Conservation (phyloP, 2,113 vertebrate genomes). For the Ceyx cyanopectus region DNA sequence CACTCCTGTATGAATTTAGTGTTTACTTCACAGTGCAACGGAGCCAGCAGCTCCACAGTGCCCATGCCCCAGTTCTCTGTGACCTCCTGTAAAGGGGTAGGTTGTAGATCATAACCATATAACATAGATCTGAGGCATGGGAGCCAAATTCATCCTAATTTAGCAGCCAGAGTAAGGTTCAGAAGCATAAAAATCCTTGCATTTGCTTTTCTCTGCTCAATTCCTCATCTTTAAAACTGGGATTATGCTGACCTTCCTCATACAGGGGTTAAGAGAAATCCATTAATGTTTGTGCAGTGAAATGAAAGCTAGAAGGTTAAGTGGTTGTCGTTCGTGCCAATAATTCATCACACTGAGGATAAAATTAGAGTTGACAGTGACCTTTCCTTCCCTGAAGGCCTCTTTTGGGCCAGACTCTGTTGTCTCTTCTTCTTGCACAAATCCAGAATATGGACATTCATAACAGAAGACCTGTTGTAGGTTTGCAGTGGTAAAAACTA, state of each 20-base stretch:
- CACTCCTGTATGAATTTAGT: not conserved
- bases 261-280: slow-evolving; percentile 20
- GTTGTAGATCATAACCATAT: not conserved
- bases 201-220: not conserved
- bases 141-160: not conserved
- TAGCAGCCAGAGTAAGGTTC: not conserved
- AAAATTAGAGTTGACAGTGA: slow-evolving; percentile 29
- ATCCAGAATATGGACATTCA: not conserved
- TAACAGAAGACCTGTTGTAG: not conserved
- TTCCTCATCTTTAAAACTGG: slow-evolving; percentile 28
- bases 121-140: not conserved
- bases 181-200: not conserved
- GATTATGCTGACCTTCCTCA: slow-evolving; percentile 6
- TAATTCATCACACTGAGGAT: slow-evolving; percentile 21
- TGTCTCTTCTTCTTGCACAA: not conserved
- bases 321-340: slow-evolving; percentile 2
- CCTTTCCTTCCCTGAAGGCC: slow-evolving; percentile 29
- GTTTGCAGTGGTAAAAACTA: not conserved
- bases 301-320: slow-evolving; percentile 55
- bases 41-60: accelerated
- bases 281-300: slow-evolving; percentile 44
- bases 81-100: not conserved
- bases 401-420: not conserved
- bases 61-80: not conserved
- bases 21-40: not conserved